A percentile compares a stretch with the other conserved stretches of the same genome.
Conservation (phyloP, 2,113 vertebrate species). For the Conger conger region DNA sequence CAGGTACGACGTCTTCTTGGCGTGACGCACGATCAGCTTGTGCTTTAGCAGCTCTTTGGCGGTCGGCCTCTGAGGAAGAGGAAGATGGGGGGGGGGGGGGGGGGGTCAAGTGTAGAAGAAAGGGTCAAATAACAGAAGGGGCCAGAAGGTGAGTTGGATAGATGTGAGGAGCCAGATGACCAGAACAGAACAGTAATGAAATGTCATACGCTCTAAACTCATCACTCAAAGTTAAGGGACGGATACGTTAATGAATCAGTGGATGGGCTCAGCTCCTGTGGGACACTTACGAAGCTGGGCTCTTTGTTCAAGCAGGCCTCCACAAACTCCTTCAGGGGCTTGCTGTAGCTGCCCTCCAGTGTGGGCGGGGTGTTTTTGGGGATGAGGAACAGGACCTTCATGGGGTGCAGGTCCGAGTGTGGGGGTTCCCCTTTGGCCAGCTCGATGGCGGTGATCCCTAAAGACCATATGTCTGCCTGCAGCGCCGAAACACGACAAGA, state of each 20-base stretch:
- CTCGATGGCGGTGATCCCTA: conserved; percentile 96
- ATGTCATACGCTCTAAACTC: too few relatives aligned
- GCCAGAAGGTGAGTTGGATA: neutral
- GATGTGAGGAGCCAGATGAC: neutral
- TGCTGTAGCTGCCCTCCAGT: conserved; percentile 93
- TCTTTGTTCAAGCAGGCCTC: conserved; percentile 97
- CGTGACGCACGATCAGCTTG: conserved; percentile 91
- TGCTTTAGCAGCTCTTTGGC: conserved; percentile 97
- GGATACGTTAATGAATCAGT: too few relatives aligned
- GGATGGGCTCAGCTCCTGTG: too few relatives aligned
- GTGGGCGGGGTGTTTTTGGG: conserved; percentile 98
- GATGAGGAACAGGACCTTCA: conserved; percentile 98
- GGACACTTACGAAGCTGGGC: conserved; percentile 89
- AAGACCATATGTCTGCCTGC: conserved; percentile 97
- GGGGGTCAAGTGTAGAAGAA: neutral
- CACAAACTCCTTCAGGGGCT: conserved; percentile 93
- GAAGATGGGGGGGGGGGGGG: neutral
- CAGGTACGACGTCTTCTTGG: conserved; percentile 95
- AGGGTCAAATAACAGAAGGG: neutral
- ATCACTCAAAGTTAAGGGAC: too few relatives aligned
- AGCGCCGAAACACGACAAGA: conserved; percentile 35
- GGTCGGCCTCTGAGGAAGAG: conserved; percentile 81
- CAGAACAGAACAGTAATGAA: too few relatives aligned
- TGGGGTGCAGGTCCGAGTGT: conserved; percentile 93
- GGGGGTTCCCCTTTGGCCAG: conserved; percentile 93